phyloP scores from a whole-genome alignment of 2,888 invertebrate species.

The Microctonus hyperodae region DNA sequence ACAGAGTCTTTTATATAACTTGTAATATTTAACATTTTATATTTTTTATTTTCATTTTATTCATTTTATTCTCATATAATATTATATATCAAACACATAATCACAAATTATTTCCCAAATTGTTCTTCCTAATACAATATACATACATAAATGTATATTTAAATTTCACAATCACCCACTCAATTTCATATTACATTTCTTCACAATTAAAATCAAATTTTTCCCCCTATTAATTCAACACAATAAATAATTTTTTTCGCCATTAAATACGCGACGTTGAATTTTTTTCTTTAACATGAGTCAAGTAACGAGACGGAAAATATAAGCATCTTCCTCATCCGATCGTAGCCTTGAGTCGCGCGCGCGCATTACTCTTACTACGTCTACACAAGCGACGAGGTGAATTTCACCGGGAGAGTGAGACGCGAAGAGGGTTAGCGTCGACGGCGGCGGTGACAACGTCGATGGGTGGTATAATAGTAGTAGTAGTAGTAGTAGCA shows the following conservation, averaged over 20 bases:
- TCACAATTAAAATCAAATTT: no score
- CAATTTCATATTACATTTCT: neutral
- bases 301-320: conserved; percentile 32
- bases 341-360: conserved; percentile 44
- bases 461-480: neutral
- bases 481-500: no score
- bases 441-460: neutral
- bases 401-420: conserved; percentile 4
- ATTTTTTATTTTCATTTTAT: no score
- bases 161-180: neutral
- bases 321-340: conserved; percentile 35
- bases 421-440: neutral
- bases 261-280: conserved; percentile 5
- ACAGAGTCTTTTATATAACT: no score
- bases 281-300: conserved; percentile 19
- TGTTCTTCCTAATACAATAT: no score
- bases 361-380: conserved; percentile 58
- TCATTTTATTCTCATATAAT: no score
- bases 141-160: neutral
- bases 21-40: no score
- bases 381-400: conserved; percentile 46
- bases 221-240: neutral
- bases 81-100: no score
- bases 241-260: neutral
- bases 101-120: no score